These are phyloP conservation scores for Drosophila mimetica DNA, from an alignment of 2,888 invertebrate species.

Conservation along the genomic window DNA sequence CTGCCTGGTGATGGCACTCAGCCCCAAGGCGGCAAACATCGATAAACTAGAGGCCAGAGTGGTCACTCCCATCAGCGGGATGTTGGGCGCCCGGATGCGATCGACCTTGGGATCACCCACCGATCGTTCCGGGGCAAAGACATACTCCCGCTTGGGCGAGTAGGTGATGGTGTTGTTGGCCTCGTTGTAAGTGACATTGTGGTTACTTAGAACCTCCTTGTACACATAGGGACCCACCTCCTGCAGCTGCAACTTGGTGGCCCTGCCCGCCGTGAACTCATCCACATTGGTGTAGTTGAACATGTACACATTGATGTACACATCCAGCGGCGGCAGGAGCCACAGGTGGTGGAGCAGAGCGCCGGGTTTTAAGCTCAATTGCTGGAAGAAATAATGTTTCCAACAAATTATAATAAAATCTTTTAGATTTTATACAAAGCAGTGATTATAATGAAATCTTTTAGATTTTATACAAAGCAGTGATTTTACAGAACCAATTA, in stretches of 20 bases:
- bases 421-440: no score
- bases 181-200: conserved; percentile 87
- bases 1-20: conserved; percentile 86
- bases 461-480: no score
- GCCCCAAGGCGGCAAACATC: conserved; percentile 86
- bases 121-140: conserved; percentile 88
- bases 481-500: neutral
- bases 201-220: conserved; percentile 89
- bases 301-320: conserved; percentile 88
- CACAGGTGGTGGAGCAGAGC: conserved; percentile 87
- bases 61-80: conserved; percentile 87
- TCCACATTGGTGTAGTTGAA: conserved; percentile 93
- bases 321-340: conserved; percentile 87
- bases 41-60: conserved; percentile 80
- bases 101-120: conserved; percentile 87
- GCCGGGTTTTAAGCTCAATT: conserved; percentile 85
- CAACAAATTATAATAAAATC: neutral
- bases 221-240: conserved; percentile 94
- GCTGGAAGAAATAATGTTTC: conserved; percentile 53
- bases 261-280: conserved; percentile 88
- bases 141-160: conserved; percentile 86
- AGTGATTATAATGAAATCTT: no score
- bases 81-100: conserved; percentile 88
- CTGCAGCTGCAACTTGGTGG: conserved; percentile 87
- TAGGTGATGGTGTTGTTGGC: conserved; percentile 88